Conservation (phyloP, 2,113 vertebrate genomes). For the Thamnophis sirtalis region DNA sequence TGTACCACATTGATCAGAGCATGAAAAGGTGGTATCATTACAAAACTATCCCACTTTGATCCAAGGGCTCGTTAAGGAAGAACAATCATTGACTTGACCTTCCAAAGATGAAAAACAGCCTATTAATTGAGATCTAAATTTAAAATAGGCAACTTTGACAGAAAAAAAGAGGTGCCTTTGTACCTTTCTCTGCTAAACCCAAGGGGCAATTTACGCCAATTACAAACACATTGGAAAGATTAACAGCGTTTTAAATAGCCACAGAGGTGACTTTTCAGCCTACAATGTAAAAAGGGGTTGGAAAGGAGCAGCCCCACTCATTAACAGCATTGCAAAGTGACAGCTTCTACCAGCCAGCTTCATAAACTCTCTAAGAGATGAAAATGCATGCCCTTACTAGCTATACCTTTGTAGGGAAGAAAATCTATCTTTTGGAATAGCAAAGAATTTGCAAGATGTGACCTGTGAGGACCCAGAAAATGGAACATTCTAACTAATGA, state of each 20-base stretch:
- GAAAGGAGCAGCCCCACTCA: background rate
- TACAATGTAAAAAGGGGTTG: background rate
- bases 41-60: slow-evolving; percentile 35
- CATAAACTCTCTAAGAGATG: fast-evolving
- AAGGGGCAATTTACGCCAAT: slow-evolving; percentile 42
- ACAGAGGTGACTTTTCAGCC: background rate
- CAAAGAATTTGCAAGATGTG: background rate
- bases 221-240: slow-evolving; percentile 43
- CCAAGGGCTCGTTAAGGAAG: slow-evolving; percentile 8
- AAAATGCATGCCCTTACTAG: background rate
- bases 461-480: slow-evolving; percentile 29
- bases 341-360: background rate
- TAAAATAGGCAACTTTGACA: slow-evolving; percentile 14
- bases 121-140: slow-evolving; percentile 52
- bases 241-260: slow-evolving; percentile 35
- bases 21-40: slow-evolving; percentile 14
- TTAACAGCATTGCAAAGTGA: background rate
- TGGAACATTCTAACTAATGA: slow-evolving; percentile 36
- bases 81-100: slow-evolving; percentile 32
- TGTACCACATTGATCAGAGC: fast-evolving
- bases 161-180: slow-evolving; percentile 40
- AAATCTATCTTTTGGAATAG: background rate
- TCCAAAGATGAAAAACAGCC: slow-evolving; percentile 32
- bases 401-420: slow-evolving; percentile 15
- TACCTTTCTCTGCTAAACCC: slow-evolving; percentile 20